Evolutionary conservation across 2,888 invertebrate genomes (phyloP).

Genomic region (Camptogramma bilineatum): DNA sequence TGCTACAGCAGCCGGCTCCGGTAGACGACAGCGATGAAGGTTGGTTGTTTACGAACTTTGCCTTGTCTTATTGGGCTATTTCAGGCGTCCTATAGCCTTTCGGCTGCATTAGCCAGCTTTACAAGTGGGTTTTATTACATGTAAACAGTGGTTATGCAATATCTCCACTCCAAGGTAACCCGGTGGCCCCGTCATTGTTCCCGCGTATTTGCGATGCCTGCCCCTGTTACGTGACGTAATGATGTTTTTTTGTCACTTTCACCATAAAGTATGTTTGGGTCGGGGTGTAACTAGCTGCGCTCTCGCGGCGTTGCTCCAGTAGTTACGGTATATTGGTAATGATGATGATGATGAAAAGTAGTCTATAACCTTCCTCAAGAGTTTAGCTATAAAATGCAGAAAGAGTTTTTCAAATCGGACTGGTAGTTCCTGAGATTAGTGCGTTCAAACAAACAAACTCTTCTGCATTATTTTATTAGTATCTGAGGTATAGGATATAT

Average conservation of each 20-base stretch:
- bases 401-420: too few relatives aligned
- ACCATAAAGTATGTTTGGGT: conserved; percentile 48
- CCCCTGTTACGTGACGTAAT: conserved; percentile 74
- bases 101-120: conserved; percentile 3
- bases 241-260: conserved; percentile 67
- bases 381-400: too few relatives aligned
- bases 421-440: too few relatives aligned
- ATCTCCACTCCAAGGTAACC: conserved; percentile 62
- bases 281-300: not conserved
- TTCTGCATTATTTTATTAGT: too few relatives aligned
- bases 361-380: too few relatives aligned
- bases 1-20: conserved; percentile 81
- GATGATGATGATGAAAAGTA: too few relatives aligned
- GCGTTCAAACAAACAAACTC: too few relatives aligned
- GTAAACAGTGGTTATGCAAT: conserved; percentile 69
- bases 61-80: conserved; percentile 63
- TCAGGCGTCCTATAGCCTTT: conserved; percentile 46
- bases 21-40: conserved; percentile 87
- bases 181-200: conserved; percentile 55
- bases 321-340: too few relatives aligned
- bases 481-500: too few relatives aligned
- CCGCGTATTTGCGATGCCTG: conserved; percentile 66
- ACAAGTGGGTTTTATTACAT: conserved; percentile 43
- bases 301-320: too few relatives aligned
- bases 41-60: conserved; percentile 75